A percentile compares a stretch with the other conserved stretches of the same genome.
These are phyloP conservation scores for Chelon auratus DNA, from an alignment of 2,797 vertebrate species.

Conservation along the genomic window DNA sequence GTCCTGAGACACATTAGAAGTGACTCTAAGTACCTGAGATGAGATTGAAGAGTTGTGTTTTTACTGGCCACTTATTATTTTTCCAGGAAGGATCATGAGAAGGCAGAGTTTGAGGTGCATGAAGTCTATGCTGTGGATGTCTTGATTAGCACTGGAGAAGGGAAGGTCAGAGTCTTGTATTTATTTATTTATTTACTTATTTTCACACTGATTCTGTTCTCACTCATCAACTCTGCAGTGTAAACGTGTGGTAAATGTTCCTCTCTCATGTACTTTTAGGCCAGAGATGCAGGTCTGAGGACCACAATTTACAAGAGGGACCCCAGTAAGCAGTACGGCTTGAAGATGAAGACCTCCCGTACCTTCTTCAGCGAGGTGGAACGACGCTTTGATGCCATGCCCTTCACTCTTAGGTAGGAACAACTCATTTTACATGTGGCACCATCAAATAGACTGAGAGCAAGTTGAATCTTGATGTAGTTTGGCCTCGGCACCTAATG, in stretches of 20 bases:
- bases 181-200: not conserved
- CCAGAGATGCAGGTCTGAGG: conserved; percentile 94
- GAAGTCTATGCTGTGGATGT: conserved; percentile 99
- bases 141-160: conserved; percentile 95
- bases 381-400: conserved; percentile 95
- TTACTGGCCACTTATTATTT: conserved; percentile 6
- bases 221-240: not conserved
- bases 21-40: not conserved
- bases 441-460: not conserved
- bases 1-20: not conserved
- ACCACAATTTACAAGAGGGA: conserved; percentile 98
- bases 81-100: conserved; percentile 96
- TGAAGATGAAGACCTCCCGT: conserved; percentile 99
- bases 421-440: not conserved
- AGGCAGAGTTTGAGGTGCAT: conserved; percentile 96
- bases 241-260: not conserved
- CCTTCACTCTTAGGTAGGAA: conserved; percentile 93
- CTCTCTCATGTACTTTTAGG: conserved; percentile 74
- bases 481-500: not conserved
- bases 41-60: not conserved
- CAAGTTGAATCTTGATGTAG: not conserved
- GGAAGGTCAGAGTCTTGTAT: conserved; percentile 86
- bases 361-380: conserved; percentile 97
- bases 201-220: not conserved
- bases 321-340: conserved; percentile 94